These are phyloP conservation scores for Colistium nudipinnis DNA, from an alignment of 2,113 vertebrate genomes.

Conservation along the genomic window DNA sequence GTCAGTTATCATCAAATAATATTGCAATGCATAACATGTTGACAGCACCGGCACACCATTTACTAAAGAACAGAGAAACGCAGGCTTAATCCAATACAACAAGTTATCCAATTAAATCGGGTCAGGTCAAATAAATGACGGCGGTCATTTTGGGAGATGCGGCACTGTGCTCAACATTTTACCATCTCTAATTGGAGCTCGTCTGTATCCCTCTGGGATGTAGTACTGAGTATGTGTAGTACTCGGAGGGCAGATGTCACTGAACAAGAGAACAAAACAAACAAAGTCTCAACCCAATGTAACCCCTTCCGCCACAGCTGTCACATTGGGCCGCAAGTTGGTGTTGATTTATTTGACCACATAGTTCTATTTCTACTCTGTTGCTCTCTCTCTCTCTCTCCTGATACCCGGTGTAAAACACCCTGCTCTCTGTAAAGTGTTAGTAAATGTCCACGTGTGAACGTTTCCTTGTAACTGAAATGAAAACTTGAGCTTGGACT, in stretches of 20 bases:
- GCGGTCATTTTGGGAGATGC: background rate
- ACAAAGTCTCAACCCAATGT: background rate
- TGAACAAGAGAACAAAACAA: slow-evolving; percentile 1
- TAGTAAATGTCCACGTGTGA: slow-evolving; percentile 6
- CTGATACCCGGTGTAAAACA: slow-evolving; percentile 15
- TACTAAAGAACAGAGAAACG: slow-evolving; percentile 24
- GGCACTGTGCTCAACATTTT: slow-evolving; percentile 5
- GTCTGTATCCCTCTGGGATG: slow-evolving; percentile 16
- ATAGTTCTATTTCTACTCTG: background rate
- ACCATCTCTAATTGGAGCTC: background rate
- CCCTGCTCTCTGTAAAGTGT: slow-evolving; percentile 4
- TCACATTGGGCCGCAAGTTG: background rate
- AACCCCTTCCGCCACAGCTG: background rate
- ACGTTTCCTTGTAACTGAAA: slow-evolving; percentile 6
- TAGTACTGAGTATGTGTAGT: slow-evolving; percentile 1
- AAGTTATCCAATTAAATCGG: background rate
- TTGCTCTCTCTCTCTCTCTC: slow-evolving; percentile 9
- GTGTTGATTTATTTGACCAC: background rate
- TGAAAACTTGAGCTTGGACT: background rate
- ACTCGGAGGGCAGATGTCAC: slow-evolving; percentile 1
- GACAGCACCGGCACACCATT: slow-evolving; percentile 32
- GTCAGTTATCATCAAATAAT: slow-evolving; percentile 27
- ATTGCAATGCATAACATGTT: slow-evolving; percentile 39
- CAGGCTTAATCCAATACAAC: slow-evolving; percentile 25
- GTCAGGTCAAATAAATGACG: no score